Conservation (phyloP, 2,888 invertebrate species). For the Acrobasis suavella region DNA sequence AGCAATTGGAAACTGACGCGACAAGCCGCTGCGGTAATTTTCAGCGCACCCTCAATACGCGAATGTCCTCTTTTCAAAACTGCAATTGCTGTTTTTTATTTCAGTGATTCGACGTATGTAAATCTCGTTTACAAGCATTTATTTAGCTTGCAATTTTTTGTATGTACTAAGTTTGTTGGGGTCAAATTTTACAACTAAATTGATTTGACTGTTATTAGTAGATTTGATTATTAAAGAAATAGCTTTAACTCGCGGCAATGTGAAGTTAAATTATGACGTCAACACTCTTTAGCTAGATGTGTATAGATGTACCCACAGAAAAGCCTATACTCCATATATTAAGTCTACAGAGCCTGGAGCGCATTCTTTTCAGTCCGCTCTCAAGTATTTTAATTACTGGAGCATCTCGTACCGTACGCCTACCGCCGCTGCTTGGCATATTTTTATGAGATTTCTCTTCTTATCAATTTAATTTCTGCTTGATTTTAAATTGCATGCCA, state of each 20-base stretch:
- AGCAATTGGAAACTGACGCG: constrained; percentile 37
- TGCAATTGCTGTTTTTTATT: constrained; percentile 16
- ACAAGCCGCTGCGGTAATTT: constrained; percentile 34
- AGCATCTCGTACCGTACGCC: background rate
- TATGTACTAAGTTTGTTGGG: no score
- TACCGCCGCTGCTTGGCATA: background rate
- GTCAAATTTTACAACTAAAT: no score
- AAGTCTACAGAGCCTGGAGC: background rate
- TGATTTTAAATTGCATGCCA: no score
- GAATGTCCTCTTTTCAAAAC: constrained; percentile 17
- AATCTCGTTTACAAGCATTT: no score
- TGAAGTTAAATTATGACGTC: no score
- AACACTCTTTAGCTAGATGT: no score
- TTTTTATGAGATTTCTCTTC: background rate
- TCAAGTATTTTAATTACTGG: background rate
- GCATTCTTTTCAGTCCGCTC: background rate
- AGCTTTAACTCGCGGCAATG: no score
- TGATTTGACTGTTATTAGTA: no score
- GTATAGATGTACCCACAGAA: background rate
- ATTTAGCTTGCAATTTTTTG: no score
- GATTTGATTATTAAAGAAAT: no score
- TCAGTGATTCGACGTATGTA: background rate
- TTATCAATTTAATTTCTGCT: background rate
- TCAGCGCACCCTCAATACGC: constrained; percentile 17
- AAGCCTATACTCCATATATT: background rate